Evolutionary conservation across 2,888 invertebrate species (phyloP), one percentile per base, ranked within the genome.

Genomic region (Copidosoma aretas): DNA sequence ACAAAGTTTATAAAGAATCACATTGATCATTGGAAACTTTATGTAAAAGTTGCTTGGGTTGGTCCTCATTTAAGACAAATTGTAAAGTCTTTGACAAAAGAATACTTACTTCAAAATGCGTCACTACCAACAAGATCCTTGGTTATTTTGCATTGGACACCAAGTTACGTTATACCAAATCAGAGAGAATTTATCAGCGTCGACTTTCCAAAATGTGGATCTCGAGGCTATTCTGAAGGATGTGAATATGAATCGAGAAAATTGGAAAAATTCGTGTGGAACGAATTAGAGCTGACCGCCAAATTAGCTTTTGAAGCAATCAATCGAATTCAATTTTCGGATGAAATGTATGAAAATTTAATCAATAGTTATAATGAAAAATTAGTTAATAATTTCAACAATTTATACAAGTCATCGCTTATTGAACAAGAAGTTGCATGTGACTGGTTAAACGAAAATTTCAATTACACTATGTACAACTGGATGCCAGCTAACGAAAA

Each of bases 211-310:
- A 84, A 86, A 39, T 92, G 92, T 78, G 73, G 76, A 1, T 72
- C 68, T 0, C 70, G 67, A 14, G 68, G 64, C 0, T 49, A 52
- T 0, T 87, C 88, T 70, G 80, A 85, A 10, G 84, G 86, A 22
- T 93, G 92, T 79, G 88, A 87, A 76, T 92, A 92, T 80, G 91
- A 91, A 74, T 85, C 90, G 64, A 89, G 89, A 70, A 87, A 90
- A 60, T 82, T 92, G 60, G 86, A 89, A 12, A 93, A 93, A 81
- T 84, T 91, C 57, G 88, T 88, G n/a, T 89, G 90, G 86, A 81
- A 83, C 4, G 86, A 86, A 65, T 79, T 92, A 21, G 86, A 87
- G 70, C 79, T 80, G 0, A 85, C 86, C 21, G 89, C 89, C 0
- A 83, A 83, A 60, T 79, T 85, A 52, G 85, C 87, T 1, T 87